Percentiles rank a stretch among this genome's conserved stretches.
Conservation (phyloP, 2,888 invertebrate species). For the Acanthosepion pharaonis region DNA sequence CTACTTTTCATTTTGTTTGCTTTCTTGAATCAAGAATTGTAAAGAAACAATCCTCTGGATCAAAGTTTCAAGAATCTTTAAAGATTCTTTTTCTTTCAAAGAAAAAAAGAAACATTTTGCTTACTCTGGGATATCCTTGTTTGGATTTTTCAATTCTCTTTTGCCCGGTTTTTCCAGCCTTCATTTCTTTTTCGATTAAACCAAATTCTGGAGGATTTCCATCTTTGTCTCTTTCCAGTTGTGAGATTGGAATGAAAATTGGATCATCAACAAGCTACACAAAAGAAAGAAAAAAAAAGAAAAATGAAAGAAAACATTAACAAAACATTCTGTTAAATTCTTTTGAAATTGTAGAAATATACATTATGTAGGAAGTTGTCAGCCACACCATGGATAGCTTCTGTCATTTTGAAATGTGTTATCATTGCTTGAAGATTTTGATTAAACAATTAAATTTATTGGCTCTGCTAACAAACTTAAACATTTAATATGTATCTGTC, state of each 20-base stretch:
- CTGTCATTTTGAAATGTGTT: too few relatives aligned
- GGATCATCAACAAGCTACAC: constrained; percentile 74
- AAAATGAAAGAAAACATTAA: background rate
- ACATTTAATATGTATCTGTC: too few relatives aligned
- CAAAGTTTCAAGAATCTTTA: too few relatives aligned
- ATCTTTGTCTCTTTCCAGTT: constrained; percentile 72
- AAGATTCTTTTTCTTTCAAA: background rate
- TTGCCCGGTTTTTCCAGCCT: constrained; percentile 66
- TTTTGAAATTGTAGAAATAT: background rate
- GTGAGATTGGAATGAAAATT: constrained; percentile 74
- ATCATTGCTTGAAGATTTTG: too few relatives aligned
- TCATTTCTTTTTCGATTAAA: constrained; percentile 70
- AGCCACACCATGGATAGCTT: too few relatives aligned
- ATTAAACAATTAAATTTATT: too few relatives aligned
- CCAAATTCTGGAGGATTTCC: constrained; percentile 72
- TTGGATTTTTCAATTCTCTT: constrained; percentile 63
- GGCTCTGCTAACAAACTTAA: too few relatives aligned
- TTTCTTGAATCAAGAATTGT: too few relatives aligned
- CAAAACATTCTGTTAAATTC: background rate
- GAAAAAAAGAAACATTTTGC: background rate
- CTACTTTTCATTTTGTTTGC: too few relatives aligned
- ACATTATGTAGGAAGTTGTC: too few relatives aligned
- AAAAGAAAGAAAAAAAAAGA: constrained; percentile 34
- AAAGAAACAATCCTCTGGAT: too few relatives aligned
- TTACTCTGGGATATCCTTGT: constrained; percentile 64